Base-by-base conservation (phyloP, 2,113 vertebrate genomes). In the Benitochromis conjunctus region DNA sequence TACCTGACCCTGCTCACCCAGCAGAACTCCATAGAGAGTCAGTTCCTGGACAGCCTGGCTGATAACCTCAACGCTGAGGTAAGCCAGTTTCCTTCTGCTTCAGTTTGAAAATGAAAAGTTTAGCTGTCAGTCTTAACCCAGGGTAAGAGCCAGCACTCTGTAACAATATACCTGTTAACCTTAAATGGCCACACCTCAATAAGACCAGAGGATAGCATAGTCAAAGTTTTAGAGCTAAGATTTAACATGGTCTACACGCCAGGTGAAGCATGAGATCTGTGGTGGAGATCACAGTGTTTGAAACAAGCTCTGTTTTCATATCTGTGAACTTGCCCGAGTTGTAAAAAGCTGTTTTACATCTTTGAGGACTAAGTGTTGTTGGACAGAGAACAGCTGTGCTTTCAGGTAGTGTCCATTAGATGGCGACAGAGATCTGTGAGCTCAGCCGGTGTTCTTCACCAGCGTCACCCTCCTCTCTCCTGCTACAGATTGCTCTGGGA, bases 1-100 rank as follows among this genome's bases (percentile, higher is more conserved):
- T 99, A 99, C 95, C 95, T 99, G 82, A 98, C 97, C 81, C 97
- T 99, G 85, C 98, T 99, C 66, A 99, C 99, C 24, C 98, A 99
- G 94, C 97, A 98, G 96, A 99, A 99, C 92, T 98, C 98, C 91
- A 99, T 99, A 84, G 99, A 99, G 96, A 99, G 98, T 86, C 98
- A 99, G 93, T 98, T 99, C 95, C 96, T 98, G 89, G 96, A 96
- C 95, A 99, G 97, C 88, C 97, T 99, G 90, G 97, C 97, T 6
- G 98, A 99, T 95, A 99, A 99, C 95, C 95, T 99, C 54, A 99
- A 99, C 77, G 99, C 99, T 38, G 99, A 99, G 98, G 99, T 99
- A 71, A 76, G 43, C 26, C 6, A 1, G 13, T 62, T 60, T 55
- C 29, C 51, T 55, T 7, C 6, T 82, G 13, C 19, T 83, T 36